phyloP scores from a whole-genome alignment of 2,888 invertebrate genomes.

The Epinotia nisella region DNA sequence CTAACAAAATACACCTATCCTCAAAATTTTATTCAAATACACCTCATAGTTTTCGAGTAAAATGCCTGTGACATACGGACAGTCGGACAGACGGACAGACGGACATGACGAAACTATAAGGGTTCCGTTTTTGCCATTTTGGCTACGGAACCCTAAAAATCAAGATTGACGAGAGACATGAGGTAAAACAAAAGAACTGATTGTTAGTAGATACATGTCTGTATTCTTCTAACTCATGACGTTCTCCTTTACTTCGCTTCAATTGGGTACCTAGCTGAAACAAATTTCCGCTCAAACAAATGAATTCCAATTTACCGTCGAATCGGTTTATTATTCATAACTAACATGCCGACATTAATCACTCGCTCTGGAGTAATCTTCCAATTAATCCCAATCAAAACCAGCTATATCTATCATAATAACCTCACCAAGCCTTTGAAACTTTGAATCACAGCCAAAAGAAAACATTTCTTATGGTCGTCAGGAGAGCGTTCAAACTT shows the following conservation, averaged over 20 bases:
- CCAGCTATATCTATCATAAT: constrained; percentile 7
- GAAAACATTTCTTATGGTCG: background rate
- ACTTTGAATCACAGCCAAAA: background rate
- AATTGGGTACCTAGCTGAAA: background rate
- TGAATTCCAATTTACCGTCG: constrained; percentile 15
- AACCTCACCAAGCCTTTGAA: background rate
- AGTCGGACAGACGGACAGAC: too few relatives aligned
- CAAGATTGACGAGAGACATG: too few relatives aligned
- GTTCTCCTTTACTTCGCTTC: too few relatives aligned
- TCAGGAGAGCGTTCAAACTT: background rate
- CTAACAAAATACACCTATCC: too few relatives aligned
- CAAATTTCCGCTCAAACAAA: constrained; percentile 9
- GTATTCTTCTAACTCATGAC: background rate
- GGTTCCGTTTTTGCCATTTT: too few relatives aligned
- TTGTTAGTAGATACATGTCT: background rate
- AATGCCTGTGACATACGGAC: too few relatives aligned
- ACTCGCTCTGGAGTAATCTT: constrained; percentile 15
- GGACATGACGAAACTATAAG: too few relatives aligned
- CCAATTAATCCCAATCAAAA: constrained; percentile 41
- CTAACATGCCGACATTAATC: constrained; percentile 30
- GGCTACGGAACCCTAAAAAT: too few relatives aligned
- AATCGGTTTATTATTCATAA: constrained; percentile 34
- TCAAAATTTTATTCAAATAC: too few relatives aligned
- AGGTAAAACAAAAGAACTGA: too few relatives aligned
- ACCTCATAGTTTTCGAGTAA: too few relatives aligned